Percentiles rank a stretch among this genome's conserved stretches.
Evolutionary conservation across 2,888 invertebrate genomes (phyloP).

Genomic region (Hymenopus coronatus): DNA sequence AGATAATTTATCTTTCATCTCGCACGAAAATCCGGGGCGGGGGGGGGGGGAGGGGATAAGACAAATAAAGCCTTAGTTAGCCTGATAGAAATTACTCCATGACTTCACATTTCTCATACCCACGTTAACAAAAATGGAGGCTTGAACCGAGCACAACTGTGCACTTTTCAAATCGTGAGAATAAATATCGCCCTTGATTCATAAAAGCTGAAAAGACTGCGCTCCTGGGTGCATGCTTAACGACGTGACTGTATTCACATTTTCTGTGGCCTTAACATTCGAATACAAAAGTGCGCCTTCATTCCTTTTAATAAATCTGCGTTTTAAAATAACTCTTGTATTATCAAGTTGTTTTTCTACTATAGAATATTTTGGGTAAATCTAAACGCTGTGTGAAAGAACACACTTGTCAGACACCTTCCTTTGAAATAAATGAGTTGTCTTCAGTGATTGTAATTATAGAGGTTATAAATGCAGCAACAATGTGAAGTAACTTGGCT

Average conservation of each 20-base stretch:
- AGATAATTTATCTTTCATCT: background rate
- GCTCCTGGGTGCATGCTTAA: background rate
- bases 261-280: background rate
- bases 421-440: background rate
- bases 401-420: background rate
- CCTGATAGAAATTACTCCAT: background rate
- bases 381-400: background rate
- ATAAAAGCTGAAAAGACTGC: background rate
- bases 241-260: background rate
- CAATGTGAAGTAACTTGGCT: background rate
- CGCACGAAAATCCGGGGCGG: background rate
- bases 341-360: background rate
- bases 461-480: background rate
- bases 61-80: background rate
- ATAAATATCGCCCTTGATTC: background rate
- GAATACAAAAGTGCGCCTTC: background rate
- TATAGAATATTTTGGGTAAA: background rate
- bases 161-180: background rate
- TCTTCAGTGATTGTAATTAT: background rate
- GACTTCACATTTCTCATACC: background rate
- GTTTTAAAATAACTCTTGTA: background rate
- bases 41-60: background rate
- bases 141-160: background rate
- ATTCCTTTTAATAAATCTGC: background rate
- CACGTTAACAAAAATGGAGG: background rate